phyloP scores from a whole-genome alignment of 2,113 vertebrate genomes.

The Micromys minutus region DNA sequence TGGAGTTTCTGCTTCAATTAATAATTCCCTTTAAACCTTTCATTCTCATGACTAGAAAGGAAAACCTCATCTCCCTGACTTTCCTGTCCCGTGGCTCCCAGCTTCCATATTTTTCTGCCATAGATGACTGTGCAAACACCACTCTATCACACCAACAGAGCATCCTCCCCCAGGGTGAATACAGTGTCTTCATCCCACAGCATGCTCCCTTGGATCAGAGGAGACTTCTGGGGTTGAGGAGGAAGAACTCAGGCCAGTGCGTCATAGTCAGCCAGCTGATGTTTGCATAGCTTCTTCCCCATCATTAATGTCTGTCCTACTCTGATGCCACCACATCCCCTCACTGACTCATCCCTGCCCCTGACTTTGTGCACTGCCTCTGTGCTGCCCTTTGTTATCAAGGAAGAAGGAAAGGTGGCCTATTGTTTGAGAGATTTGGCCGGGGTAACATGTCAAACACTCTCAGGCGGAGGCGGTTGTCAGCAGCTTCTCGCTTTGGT shows the following conservation, averaged over 20 bases:
- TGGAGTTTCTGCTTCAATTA: constrained; percentile 32
- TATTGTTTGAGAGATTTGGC: background rate
- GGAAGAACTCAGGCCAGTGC: background rate
- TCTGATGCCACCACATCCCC: background rate
- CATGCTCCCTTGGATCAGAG: background rate
- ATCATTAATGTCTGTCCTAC: background rate
- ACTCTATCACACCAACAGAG: too few relatives aligned
- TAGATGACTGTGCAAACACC: rapidly evolving
- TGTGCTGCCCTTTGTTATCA: background rate
- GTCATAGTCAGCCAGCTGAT: background rate
- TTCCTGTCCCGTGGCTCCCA: background rate
- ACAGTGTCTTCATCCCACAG: background rate
- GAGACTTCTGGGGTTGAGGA: background rate
- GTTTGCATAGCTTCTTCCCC: background rate
- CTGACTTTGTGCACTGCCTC: background rate
- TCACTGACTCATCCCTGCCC: background rate
- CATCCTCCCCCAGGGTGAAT: background rate
- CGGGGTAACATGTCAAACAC: background rate
- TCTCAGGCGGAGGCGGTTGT: background rate
- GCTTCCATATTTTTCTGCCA: background rate
- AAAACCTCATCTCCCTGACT: background rate
- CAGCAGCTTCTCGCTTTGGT: background rate
- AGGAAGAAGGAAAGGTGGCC: background rate
- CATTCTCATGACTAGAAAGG: background rate
- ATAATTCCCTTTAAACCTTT: constrained; percentile 35